phyloP scores from a whole-genome alignment of 2,888 invertebrate genomes.

The Lutraria lutraria region DNA sequence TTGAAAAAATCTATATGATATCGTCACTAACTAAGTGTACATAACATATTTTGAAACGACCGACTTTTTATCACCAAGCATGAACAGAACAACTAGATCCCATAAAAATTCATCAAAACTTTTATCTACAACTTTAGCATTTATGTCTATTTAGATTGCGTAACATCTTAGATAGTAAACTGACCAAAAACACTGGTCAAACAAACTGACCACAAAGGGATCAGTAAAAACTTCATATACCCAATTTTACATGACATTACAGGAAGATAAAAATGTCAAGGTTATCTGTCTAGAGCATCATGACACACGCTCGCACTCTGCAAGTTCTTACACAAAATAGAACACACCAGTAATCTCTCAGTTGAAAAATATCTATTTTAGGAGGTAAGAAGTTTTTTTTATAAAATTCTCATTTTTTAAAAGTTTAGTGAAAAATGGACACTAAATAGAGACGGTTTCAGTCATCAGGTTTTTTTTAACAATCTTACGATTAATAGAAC shows the following conservation, averaged over 20 bases:
- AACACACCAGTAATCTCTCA: not conserved
- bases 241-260: constrained; percentile 24
- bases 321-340: not conserved
- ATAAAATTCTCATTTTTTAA: too few species aligned
- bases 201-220: constrained; percentile 41
- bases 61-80: not conserved
- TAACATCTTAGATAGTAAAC: constrained; percentile 45
- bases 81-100: constrained; percentile 35
- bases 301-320: not conserved
- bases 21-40: constrained; percentile 10
- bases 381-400: too few species aligned
- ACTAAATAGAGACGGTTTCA: too few species aligned
- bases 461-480: too few species aligned
- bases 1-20: not conserved
- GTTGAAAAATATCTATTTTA: too few species aligned
- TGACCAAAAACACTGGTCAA: constrained; percentile 52
- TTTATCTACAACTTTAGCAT: constrained; percentile 42
- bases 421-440: too few species aligned
- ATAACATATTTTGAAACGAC: constrained; percentile 16
- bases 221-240: constrained; percentile 40
- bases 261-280: constrained; percentile 36
- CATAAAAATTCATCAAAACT: constrained; percentile 49
- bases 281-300: not conserved
- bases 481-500: too few species aligned
- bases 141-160: constrained; percentile 50